phyloP scores from a whole-genome alignment of 2,888 invertebrate species.

The Epirrita christyi region DNA sequence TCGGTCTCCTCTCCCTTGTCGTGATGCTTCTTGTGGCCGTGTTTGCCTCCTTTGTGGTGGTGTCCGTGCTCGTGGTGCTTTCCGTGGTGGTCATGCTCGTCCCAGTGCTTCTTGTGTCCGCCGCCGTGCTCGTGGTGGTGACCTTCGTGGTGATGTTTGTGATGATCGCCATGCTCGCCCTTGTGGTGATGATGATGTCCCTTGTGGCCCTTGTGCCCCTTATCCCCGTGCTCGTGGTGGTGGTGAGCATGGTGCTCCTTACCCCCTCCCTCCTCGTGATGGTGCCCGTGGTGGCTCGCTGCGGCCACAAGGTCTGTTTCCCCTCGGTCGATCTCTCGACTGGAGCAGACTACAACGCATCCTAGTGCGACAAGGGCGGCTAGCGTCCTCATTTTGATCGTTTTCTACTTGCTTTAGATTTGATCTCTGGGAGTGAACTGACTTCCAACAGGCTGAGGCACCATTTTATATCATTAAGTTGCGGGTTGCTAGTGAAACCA shows the following conservation, averaged over 20 bases:
- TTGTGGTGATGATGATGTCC: conserved; percentile 91
- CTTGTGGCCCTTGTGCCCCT: conserved; percentile 92
- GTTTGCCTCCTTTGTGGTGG: conserved; percentile 91
- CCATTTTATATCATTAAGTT: conserved; percentile 79
- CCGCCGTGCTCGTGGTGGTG: conserved; percentile 91
- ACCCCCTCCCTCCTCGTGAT: conserved; percentile 88
- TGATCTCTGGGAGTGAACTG: conserved; percentile 72
- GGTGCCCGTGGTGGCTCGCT: conserved; percentile 77
- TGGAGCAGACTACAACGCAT: conserved; percentile 65
- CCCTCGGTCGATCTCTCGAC: conserved; percentile 66
- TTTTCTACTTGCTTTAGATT: conserved; percentile 62
- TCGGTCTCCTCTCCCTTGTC: conserved; percentile 93
- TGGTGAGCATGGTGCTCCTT: conserved; percentile 88
- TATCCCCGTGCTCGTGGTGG: conserved; percentile 88
- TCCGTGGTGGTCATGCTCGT: conserved; percentile 89
- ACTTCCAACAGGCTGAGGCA: conserved; percentile 59
- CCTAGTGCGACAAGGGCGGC: conserved; percentile 71
- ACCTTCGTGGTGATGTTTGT: conserved; percentile 90
- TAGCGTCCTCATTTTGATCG: conserved; percentile 73
- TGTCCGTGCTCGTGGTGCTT: conserved; percentile 91
- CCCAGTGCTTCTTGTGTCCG: conserved; percentile 92
- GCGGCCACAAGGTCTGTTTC: conserved; percentile 78
- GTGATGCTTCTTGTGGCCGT: conserved; percentile 92
- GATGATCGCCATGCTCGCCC: conserved; percentile 90
- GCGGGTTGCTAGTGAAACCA: conserved; percentile 80